Base-by-base conservation (phyloP, 2,797 vertebrate genomes). In the Myotis vivesi region DNA sequence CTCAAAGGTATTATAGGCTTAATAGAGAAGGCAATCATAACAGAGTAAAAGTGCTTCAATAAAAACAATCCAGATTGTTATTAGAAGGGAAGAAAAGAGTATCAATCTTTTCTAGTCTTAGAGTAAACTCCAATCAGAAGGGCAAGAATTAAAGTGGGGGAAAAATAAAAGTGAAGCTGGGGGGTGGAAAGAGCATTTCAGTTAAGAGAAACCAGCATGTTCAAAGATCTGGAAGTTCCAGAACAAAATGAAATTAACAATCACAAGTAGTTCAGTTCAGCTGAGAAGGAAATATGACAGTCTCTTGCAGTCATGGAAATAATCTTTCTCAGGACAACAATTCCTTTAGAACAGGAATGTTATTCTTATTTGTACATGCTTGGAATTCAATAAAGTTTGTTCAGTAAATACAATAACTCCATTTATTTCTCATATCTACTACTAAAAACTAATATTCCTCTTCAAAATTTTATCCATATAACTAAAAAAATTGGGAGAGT, bases 61-160 rank as follows among this genome's bases (percentile, higher is more conserved):
- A 89, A 92, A 94, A 96, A 93, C 44, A 89, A 93, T 81, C 28
- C 19, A 90, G 19, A 38, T 15, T 76, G 53, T 75, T 49, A 30
- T n/a, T n/a, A 36, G 13, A 89, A 93, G 8, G 83, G 36, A 86
- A 94, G 49, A 25, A 66, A 44, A 11, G 19, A 36, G 4, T 38
- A 80, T 19, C 28, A 41, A 89, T 86, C 76, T 9, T 91, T 57
- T 51, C 38, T 9, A 92, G 25, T 59, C 30, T 95, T 53, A 86
- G 46, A 82, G 46, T 92, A 17, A 95, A 79, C 77, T 13, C 28
- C 46, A 89, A 91, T 86, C 23, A 25, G 5, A 91, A 86, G 23
- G n/a, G 19, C 57, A 66, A 66, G 62, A 68, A 16, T 87, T 84
- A 66, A 64, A n/a, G 30, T 30, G 25, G 25, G 55, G 3, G 2